Evolutionary conservation across 2,888 invertebrate species (phyloP), one percentile per base, ranked within the genome.

Genomic region (Meghimatium bilineatum): DNA sequence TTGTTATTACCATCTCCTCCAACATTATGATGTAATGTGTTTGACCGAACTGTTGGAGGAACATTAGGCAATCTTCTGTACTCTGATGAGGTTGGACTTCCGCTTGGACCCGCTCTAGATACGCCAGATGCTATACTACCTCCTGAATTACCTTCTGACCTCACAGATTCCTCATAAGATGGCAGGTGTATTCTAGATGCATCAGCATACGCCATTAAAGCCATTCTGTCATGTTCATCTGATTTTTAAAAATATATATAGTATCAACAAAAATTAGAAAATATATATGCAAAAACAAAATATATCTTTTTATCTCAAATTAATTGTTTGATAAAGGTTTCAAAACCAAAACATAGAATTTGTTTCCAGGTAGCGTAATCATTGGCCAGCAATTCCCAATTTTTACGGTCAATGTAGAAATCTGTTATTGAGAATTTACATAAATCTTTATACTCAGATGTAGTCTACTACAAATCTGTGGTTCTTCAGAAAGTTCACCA

Each of bases 201-300:
- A 88, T 95, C 94, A 72, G 95, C 94, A 89, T 94, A 95, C 5
- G 95, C 95, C 86, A 95, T 95, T 85, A 95, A 92, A 56, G 95
- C 94, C 88, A 95, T 91, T 75, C 95, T 91, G 90, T 95, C 95
- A 83, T 92, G 92, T 77, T 93, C 92, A 84, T 92, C 92, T 82
- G 82, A 67, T n/a, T 78, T 34, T 8, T 52, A 52, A 71, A 44
- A 52, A 14, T 44, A 44, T 8, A 44, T 44, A n/a, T n/a, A n/a
- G n/a, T n/a, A n/a, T n/a, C n/a, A n/a, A n/a, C n/a, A n/a, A n/a
- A n/a, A n/a, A n/a, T n/a, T n/a, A n/a, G n/a, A n/a, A n/a, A n/a
- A n/a, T n/a, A n/a, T n/a, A n/a, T n/a, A n/a, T n/a, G n/a, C n/a
- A n/a, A n/a, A n/a, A n/a, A n/a, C n/a, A n/a, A n/a, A n/a, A n/a